A percentile compares a stretch with the other conserved stretches of the same genome.
Evolutionary conservation across 1,140 invertebrate genomes (phyloP).

Genomic region (Drosophila nasuta): DNA sequence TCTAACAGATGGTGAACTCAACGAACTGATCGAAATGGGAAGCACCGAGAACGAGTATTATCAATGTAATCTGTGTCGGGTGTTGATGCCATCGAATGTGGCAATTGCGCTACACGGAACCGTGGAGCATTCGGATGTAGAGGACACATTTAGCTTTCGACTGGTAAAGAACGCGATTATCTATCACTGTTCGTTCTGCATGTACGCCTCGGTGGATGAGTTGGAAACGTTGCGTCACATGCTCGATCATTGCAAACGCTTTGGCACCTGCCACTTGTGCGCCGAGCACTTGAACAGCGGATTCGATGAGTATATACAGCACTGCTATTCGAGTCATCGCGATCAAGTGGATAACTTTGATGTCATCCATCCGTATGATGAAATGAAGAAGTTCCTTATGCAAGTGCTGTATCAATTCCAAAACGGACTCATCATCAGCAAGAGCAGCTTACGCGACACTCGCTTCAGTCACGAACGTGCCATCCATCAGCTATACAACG

Average conservation of each 20-base stretch:
- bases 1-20: slow-evolving; percentile 36
- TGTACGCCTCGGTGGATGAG: slow-evolving; percentile 50
- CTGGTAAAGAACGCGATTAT: slow-evolving; percentile 28
- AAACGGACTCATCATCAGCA: slow-evolving; percentile 64
- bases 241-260: slow-evolving; percentile 57
- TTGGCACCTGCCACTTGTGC: slow-evolving; percentile 48
- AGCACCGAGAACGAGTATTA: slow-evolving; percentile 46
- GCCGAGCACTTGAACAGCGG: background rate
- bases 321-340: slow-evolving; percentile 46
- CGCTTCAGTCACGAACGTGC: background rate
- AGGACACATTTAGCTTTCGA: slow-evolving; percentile 51
- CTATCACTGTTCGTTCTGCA: slow-evolving; percentile 60
- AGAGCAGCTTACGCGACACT: slow-evolving; percentile 56
- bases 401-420: slow-evolving; percentile 63
- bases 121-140: slow-evolving; percentile 33
- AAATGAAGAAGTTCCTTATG: slow-evolving; percentile 54
- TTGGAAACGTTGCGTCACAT: slow-evolving; percentile 51
- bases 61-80: slow-evolving; percentile 54
- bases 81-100: slow-evolving; percentile 51
- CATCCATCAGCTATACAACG: slow-evolving; percentile 36
- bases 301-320: slow-evolving; percentile 60
- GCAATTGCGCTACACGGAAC: slow-evolving; percentile 52
- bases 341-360: slow-evolving; percentile 35
- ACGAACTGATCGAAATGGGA: slow-evolving; percentile 22
- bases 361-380: slow-evolving; percentile 23